Conservation (phyloP, 2,888 invertebrate genomes). For the Oligia latruncula region DNA sequence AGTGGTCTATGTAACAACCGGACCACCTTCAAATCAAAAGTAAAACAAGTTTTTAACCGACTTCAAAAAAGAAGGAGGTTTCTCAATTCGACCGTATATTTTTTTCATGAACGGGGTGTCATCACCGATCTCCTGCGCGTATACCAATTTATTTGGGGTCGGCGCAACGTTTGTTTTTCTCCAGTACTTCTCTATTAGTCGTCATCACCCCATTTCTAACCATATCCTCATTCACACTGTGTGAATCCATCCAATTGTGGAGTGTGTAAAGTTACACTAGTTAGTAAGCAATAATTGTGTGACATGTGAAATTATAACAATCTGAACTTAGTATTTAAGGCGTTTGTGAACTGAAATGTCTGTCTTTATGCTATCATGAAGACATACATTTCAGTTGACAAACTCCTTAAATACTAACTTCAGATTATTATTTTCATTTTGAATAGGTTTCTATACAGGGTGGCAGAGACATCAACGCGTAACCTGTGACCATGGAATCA, state of each 20-base stretch:
- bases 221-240: too few species aligned
- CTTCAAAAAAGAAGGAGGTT: too few species aligned
- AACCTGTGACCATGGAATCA: background rate
- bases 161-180: background rate
- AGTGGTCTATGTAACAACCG: background rate
- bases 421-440: slow-evolving; percentile 38
- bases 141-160: background rate
- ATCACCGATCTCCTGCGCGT: background rate
- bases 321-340: too few species aligned
- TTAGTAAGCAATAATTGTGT: background rate
- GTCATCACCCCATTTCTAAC: too few species aligned
- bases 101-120: background rate
- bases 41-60: too few species aligned
- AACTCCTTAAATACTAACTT: slow-evolving; percentile 20
- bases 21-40: background rate
- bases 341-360: too few species aligned
- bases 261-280: background rate
- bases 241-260: too few species aligned
- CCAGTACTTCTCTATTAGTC: background rate
- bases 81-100: too few species aligned
- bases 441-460: slow-evolving; percentile 24
- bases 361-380: background rate
- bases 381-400: slow-evolving; percentile 16
- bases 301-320: slow-evolving; percentile 19
- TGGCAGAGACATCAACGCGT: background rate